Percentiles rank a stretch among this genome's conserved stretches.
These are phyloP conservation scores for Pelodytes ibericus DNA, from an alignment of 2,797 vertebrate species.

Conservation along the genomic window DNA sequence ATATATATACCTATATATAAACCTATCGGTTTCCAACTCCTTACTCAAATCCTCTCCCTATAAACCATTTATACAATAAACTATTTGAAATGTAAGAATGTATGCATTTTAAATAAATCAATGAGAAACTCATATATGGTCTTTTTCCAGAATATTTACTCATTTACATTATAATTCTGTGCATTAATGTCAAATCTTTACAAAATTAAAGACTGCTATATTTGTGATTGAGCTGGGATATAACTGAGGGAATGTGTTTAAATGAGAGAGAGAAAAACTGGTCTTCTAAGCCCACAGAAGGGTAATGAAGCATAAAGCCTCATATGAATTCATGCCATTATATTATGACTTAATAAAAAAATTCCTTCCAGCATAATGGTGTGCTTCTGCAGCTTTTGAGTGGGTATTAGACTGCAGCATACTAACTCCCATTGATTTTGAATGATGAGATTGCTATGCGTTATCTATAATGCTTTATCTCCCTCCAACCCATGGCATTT, in stretches of 20 bases:
- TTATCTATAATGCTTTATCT: not conserved
- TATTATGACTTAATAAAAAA: constrained; percentile 46
- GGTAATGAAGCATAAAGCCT: constrained; percentile 43
- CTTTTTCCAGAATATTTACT: too few relatives aligned
- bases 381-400: constrained; percentile 16
- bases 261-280: constrained; percentile 16
- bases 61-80: too few relatives aligned
- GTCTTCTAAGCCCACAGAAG: constrained; percentile 16
- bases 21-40: too few relatives aligned
- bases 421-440: not conserved
- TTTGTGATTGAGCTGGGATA: constrained; percentile 7
- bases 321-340: constrained; percentile 42
- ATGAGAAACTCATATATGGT: too few relatives aligned
- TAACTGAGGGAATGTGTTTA: constrained; percentile 14
- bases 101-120: too few relatives aligned
- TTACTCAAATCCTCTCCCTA: too few relatives aligned
- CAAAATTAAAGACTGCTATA: not conserved
- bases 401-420: not conserved
- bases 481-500: not conserved
- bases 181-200: not conserved
- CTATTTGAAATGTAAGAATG: too few relatives aligned
- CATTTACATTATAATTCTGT: too few relatives aligned
- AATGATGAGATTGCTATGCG: not conserved
- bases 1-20: too few relatives aligned
- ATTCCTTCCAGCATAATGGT: constrained; percentile 42